Evolutionary conservation across 2,888 invertebrate species (phyloP).

Genomic region (Drosophila subquinaria): DNA sequence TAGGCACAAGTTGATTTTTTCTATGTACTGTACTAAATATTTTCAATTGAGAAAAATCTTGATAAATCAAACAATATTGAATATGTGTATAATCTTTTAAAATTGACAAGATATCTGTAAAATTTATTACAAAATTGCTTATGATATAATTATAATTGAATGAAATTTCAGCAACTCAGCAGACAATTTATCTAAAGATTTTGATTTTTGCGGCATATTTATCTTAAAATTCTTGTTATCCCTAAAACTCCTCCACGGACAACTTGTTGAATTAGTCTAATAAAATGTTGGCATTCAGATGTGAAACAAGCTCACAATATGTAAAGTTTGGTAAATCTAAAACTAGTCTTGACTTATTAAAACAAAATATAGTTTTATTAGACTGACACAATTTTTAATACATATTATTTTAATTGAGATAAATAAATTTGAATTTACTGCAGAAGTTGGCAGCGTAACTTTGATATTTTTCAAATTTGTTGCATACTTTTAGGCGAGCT

Average conservation of each 20-base stretch:
- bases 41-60: slow-evolving; percentile 20
- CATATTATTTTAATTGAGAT: too few species aligned
- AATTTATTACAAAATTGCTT: neutral
- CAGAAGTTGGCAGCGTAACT: too few species aligned
- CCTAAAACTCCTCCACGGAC: neutral
- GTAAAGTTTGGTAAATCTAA: too few species aligned
- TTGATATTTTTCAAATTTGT: neutral
- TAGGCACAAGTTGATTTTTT: slow-evolving; percentile 32
- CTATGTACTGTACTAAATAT: neutral
- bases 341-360: too few species aligned
- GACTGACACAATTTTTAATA: too few species aligned
- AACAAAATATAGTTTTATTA: too few species aligned
- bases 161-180: neutral
- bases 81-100: neutral
- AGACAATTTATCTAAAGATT: too few species aligned
- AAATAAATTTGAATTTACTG: too few species aligned
- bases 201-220: neutral
- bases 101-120: neutral
- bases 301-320: too few species aligned
- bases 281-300: neutral
- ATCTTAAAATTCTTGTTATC: neutral
- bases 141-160: too few species aligned
- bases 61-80: neutral
- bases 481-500: slow-evolving; percentile 40
- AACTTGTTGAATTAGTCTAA: neutral